Base-by-base conservation (phyloP, 2,797 vertebrate species). In the Liasis olivaceus region DNA sequence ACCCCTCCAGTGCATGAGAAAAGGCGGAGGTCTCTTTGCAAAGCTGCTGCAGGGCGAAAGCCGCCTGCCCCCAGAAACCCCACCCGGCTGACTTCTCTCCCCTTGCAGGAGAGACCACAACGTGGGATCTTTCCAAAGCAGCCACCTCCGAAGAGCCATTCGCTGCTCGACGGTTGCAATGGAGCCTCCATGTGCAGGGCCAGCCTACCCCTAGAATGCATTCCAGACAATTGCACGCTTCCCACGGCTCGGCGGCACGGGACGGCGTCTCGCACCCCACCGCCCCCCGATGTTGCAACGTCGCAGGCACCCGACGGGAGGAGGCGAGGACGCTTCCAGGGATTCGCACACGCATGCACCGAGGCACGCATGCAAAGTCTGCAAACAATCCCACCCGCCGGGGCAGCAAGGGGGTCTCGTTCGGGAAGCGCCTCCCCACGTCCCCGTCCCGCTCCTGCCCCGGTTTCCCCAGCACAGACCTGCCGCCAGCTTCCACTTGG, bases 401-500 rank as follows among this genome's bases (percentile, higher is more conserved):
- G 47, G 58, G 24, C 13, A 20, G 58, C 62, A 26, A 56, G n/a
- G 3, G 64, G 85, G 56, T 12, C 64, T 51, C 63, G 1, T 3
- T 12, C 72, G 5, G 24, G 22, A 31, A 58, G 11, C 24, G 7
- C 91, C 36, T 6, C 63, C 51, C 12, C 63, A 3, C 2, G 56
- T 9, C 63, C 7, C 62, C 60, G 85, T 8, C 56, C 24, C 60
- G 15, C 28, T 24, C 63, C 22, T 54, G 8, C 17, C 20, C 47
- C n/a, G 42, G 17, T 28, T 6, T 17, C 4, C 77, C 36, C 31
- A 11, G 26, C 12, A 14, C 28, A 1, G 94, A 98, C 98, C 98
- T 97, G 97, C 97, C 97, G 98, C 36, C 36, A 28, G 97, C 97
- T 98, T 98, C 96, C 98, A 85, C 90, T 95, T 26, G 15, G 94